phyloP scores from a whole-genome alignment of 2,888 invertebrate genomes.

The Drosophila aldrichi region DNA sequence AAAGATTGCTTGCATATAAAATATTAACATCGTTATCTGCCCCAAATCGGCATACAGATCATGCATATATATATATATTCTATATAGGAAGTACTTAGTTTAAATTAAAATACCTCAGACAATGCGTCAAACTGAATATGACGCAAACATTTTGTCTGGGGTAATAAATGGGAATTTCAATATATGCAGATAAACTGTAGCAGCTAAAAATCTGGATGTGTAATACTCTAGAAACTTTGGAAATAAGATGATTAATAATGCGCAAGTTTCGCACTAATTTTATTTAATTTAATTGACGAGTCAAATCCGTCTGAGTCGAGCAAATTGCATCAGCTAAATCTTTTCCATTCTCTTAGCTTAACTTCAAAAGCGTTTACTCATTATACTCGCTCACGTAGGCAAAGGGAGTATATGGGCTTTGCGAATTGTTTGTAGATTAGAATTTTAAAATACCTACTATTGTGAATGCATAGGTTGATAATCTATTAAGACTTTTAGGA shows the following conservation, averaged over 20 bases:
- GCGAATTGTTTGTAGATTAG: no score
- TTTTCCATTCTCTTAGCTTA: conserved; percentile 1
- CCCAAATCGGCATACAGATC: not conserved
- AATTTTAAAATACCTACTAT: no score
- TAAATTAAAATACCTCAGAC: not conserved
- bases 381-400: not conserved
- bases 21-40: not conserved
- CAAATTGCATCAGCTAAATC: conserved; percentile 1
- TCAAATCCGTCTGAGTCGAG: conserved; percentile 4
- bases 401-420: not conserved
- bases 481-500: not conserved
- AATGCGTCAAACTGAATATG: conserved; percentile 7
- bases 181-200: not conserved
- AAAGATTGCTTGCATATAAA: not conserved
- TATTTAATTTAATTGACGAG: not conserved
- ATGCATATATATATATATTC: not conserved
- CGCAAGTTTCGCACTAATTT: conserved; percentile 7
- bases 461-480: not conserved
- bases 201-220: not conserved
- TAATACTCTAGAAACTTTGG: conserved; percentile 3
- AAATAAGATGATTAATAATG: conserved; percentile 3
- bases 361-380: not conserved
- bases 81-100: not conserved
- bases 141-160: not conserved
- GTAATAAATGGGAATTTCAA: conserved; percentile 9